These are phyloP conservation scores for Acrocephalus kingi DNA, from an alignment of 2,113 vertebrate genomes.

Conservation along the genomic window DNA sequence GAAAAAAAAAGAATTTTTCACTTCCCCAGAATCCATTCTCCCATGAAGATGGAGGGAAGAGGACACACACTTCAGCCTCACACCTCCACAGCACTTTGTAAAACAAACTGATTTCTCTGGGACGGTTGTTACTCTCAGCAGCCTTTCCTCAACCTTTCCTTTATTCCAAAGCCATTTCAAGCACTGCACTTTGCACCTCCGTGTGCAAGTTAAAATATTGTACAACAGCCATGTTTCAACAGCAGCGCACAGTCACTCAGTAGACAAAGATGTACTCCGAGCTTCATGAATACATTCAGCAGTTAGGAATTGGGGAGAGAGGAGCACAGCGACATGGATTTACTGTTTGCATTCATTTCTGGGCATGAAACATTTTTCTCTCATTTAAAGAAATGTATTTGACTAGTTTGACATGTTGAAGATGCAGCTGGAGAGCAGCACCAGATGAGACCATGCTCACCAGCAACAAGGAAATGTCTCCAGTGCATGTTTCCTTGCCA, in stretches of 20 bases:
- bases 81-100: background rate
- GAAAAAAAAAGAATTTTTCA: background rate
- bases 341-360: constrained; percentile 65
- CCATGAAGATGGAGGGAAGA: background rate
- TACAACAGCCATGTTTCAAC: constrained; percentile 23
- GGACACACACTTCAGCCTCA: background rate
- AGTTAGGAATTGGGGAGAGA: constrained; percentile 51
- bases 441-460: constrained; percentile 54
- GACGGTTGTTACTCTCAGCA: background rate
- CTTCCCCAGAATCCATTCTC: background rate
- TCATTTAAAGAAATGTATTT: constrained; percentile 67
- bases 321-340: constrained; percentile 55
- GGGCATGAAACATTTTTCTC: constrained; percentile 59
- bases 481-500: constrained; percentile 42
- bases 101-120: constrained; percentile 8
- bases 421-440: constrained; percentile 62
- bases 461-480: constrained; percentile 55
- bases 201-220: constrained; percentile 30
- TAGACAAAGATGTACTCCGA: constrained; percentile 46
- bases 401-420: constrained; percentile 60
- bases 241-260: constrained; percentile 23
- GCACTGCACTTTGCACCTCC: constrained; percentile 6
- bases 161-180: background rate
- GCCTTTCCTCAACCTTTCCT: background rate
- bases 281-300: constrained; percentile 71